Conservation (phyloP, 1,140 invertebrate genomes). For the Probaryconus sp. region DNA sequence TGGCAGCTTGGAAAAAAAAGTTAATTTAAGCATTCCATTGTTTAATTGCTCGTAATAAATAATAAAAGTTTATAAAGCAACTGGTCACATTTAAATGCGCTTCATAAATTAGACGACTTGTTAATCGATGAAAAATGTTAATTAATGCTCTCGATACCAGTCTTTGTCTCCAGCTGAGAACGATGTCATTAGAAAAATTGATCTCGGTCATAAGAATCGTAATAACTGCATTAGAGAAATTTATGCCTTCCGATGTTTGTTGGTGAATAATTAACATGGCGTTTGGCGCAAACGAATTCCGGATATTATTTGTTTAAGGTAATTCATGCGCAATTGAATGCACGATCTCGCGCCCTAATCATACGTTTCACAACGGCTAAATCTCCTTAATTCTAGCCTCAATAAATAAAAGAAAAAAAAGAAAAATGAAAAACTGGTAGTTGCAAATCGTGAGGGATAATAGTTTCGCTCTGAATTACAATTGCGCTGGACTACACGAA, state of each 20-base stretch:
- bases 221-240: no score
- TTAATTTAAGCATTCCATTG: constrained; percentile 4
- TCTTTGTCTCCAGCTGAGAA: neutral
- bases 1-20: constrained; percentile 8
- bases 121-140: constrained; percentile 19
- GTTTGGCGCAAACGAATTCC: no score
- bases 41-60: constrained; percentile 30
- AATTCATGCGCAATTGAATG: no score
- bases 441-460: constrained; percentile 38
- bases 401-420: neutral
- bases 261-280: no score
- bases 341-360: no score
- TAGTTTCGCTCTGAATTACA: constrained; percentile 34
- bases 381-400: no score
- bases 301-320: no score
- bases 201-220: no score
- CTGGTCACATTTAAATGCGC: constrained; percentile 17
- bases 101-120: constrained; percentile 10
- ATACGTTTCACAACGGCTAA: constrained; percentile 6
- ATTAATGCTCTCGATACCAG: constrained; percentile 13
- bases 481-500: constrained; percentile 34
- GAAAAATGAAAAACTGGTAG: constrained; percentile 21
- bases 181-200: no score
- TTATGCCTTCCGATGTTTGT: no score
- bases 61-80: constrained; percentile 5